Base-by-base conservation (phyloP, 2,888 invertebrate species). In the Lutraria lutraria region DNA sequence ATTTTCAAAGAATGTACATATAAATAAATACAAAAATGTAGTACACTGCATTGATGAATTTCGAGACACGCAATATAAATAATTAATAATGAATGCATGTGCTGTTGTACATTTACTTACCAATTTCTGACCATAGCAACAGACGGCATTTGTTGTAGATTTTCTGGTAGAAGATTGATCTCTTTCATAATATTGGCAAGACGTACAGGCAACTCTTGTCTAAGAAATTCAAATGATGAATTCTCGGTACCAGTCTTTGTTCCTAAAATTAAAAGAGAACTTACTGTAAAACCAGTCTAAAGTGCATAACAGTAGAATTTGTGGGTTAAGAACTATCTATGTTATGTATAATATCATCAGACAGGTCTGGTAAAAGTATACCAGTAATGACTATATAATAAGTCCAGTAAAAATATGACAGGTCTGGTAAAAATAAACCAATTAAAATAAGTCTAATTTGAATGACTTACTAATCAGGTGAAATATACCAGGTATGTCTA, bases 131-230 rank as follows among this genome's bases (percentile, higher is more conserved):
- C 99, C 93, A 99, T 97, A 29, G 98, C 97, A 19, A 99, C 99
- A 2, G 99, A 99, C 0, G 99, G 99, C 98, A 99, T 99, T 88
- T 98, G 97, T 12, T 99, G 97, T 60, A 99, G 97, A 96, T 98
- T 98, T 93, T 99, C 98, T 0, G 99, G 99, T 13, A 99, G 97
- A 68, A 99, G 97, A 83, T 99, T 98, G 96, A 99, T 99, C 97
- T 99, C 99, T 96, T 99, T 99, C 99, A 99, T 99, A 95, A 99
- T 99, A 97, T 99, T 99, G 85, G 99, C 99, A 96, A 99, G 97
- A 89, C 99, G 98, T n/a, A 99, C 99, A n/a, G 99, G 99, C 89
- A 99, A 97, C 97, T 99, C 99, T 97, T 99, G 99, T 89, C 99
- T 97, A 10, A 99, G 97, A 97, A 99, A 99, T 94, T 98, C 97